Percentiles rank a stretch among this genome's conserved stretches.
Evolutionary conservation across 2,113 vertebrate genomes (phyloP).

Genomic region (Cyprinus carpio): DNA sequence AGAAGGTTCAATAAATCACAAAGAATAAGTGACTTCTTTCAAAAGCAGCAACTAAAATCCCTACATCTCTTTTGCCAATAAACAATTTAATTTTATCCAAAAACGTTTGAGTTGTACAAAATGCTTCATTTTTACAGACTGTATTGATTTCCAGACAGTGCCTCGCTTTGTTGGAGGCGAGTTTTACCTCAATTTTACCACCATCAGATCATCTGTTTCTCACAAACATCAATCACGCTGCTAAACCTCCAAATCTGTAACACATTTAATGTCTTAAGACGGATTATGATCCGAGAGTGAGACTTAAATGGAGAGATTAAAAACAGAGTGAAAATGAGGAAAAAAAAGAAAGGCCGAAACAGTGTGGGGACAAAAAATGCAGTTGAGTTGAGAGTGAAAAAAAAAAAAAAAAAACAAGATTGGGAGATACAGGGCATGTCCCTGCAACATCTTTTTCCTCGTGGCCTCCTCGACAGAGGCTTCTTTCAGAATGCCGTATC

Average conservation of each 20-base stretch:
- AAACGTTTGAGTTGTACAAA: neutral
- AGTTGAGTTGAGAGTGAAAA: conserved; percentile 13
- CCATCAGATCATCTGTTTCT: conserved; percentile 51
- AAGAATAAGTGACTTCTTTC: no score
- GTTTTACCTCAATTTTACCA: conserved; percentile 21
- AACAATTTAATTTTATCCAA: neutral
- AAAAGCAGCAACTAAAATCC: neutral
- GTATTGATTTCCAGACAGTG: neutral
- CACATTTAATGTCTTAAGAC: conserved; percentile 50
- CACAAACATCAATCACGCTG: conserved; percentile 42
- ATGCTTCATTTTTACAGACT: neutral
- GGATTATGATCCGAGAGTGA: conserved; percentile 49
- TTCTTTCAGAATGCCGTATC: conserved; percentile 24
- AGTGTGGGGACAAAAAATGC: conserved; percentile 3
- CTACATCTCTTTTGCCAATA: neutral
- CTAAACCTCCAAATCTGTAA: conserved; percentile 46
- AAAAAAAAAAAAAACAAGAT: neutral
- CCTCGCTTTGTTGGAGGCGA: neutral
- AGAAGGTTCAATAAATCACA: no score
- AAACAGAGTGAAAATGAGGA: conserved; percentile 2
- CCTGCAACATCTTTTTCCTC: conserved; percentile 38
- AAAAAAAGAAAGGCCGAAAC: neutral
- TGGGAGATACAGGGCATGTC: conserved; percentile 39
- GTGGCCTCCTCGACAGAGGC: neutral
- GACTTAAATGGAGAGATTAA: conserved; percentile 12